phyloP scores from a whole-genome alignment of 2,113 vertebrate genomes.

The Turnix velox region DNA sequence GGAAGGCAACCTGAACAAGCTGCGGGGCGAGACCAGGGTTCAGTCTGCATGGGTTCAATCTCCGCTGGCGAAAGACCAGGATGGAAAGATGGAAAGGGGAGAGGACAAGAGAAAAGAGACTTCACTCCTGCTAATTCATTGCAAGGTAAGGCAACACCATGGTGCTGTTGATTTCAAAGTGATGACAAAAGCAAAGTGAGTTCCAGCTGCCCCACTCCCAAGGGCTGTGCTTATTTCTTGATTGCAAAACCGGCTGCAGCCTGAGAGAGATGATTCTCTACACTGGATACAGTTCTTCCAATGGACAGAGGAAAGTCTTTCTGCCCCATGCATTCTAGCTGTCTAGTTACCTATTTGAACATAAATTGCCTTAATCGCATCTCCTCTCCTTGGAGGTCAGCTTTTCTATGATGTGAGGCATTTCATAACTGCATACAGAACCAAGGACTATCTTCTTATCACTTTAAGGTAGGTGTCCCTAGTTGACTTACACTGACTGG shows the following conservation, averaged over 20 bases:
- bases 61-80: conserved; percentile 74
- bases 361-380: neutral
- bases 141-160: conserved; percentile 80
- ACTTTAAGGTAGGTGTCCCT: neutral
- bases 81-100: conserved; percentile 68
- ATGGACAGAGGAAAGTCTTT: neutral
- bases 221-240: neutral
- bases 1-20: conserved; percentile 82
- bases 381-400: neutral
- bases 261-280: neutral
- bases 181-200: neutral
- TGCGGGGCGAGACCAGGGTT: conserved; percentile 72
- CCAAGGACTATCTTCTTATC: neutral
- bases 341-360: neutral
- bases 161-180: neutral
- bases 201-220: neutral
- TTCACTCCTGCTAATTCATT: conserved; percentile 77
- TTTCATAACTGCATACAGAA: neutral
- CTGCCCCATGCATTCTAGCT: neutral
- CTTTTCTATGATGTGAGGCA: neutral
- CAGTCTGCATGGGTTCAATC: conserved; percentile 63
- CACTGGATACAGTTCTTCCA: neutral
- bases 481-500: neutral
- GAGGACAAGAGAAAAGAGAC: conserved; percentile 74
- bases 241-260: neutral